Evolutionary conservation across 2,797 vertebrate genomes (phyloP).

Genomic region (Coregonus suidteri): DNA sequence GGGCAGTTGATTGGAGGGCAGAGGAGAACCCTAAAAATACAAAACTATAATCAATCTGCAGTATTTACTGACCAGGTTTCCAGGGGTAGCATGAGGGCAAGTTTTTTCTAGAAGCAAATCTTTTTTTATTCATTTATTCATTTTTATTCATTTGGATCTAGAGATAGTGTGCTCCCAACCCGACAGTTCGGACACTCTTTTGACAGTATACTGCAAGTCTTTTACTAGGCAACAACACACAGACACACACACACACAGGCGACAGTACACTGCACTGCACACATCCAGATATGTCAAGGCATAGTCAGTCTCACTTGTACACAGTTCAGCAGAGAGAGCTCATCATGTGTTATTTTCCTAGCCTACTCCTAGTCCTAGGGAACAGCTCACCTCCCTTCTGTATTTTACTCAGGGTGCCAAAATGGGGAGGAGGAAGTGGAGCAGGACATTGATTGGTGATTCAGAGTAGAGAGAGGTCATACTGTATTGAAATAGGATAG

Average conservation of each 20-base stretch:
- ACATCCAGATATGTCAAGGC: slow-evolving; percentile 54
- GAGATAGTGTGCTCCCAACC: slow-evolving; percentile 64
- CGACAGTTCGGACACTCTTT: slow-evolving; percentile 54
- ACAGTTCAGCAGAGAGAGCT: slow-evolving; percentile 45
- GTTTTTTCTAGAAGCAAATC: slow-evolving; percentile 64
- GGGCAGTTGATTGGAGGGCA: slow-evolving; percentile 59
- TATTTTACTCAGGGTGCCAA: slow-evolving; percentile 85
- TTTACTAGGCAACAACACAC: slow-evolving; percentile 16
- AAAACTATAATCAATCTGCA: slow-evolving; percentile 55
- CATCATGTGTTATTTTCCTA: slow-evolving; percentile 43
- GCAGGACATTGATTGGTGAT: slow-evolving; percentile 63
- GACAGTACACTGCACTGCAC: slow-evolving; percentile 66
- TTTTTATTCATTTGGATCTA: slow-evolving; percentile 57
- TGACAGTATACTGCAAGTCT: slow-evolving; percentile 50
- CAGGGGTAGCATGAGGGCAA: slow-evolving; percentile 65
- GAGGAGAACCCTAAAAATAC: slow-evolving; percentile 52
- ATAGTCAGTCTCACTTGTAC: slow-evolving; percentile 64
- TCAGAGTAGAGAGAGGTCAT: slow-evolving; percentile 36
- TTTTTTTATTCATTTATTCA: slow-evolving; percentile 47
- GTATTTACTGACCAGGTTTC: slow-evolving; percentile 62
- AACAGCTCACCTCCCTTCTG: slow-evolving; percentile 76
- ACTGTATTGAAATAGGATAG: slow-evolving; percentile 30
- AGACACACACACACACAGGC: slow-evolving; percentile 44
- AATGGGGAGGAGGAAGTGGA: slow-evolving; percentile 76
- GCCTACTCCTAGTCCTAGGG: slow-evolving; percentile 46